A percentile compares a stretch with the other conserved stretches of the same genome.
Conservation (phyloP, 2,888 invertebrate genomes). For the Keiferia lycopersicella region DNA sequence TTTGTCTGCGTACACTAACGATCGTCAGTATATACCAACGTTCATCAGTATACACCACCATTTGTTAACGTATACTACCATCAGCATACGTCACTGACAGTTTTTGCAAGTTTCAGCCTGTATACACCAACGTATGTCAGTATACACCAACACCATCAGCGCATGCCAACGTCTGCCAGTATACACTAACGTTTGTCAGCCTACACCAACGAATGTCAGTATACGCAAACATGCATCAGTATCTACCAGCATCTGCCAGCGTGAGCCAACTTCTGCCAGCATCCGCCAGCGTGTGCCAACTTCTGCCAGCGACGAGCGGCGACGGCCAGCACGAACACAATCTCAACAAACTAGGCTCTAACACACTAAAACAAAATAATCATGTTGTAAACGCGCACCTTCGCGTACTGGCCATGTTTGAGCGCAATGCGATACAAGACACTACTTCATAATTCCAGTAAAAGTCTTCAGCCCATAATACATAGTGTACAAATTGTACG, state of each 20-base stretch:
- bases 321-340: constrained; percentile 23
- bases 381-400: constrained; percentile 76
- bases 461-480: constrained; percentile 2
- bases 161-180: background rate
- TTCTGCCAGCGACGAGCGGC: constrained; percentile 6
- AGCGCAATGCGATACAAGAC: constrained; percentile 37
- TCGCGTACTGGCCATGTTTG: constrained; percentile 62
- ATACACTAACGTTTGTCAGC: background rate
- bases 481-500: background rate
- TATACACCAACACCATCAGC: background rate
- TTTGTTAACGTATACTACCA: too few relatives aligned
- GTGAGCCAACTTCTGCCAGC: background rate
- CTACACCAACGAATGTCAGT: background rate
- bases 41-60: too few relatives aligned
- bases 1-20: too few relatives aligned
- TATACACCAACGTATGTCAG: background rate
- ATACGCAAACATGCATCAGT: background rate
- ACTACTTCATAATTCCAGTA: background rate
- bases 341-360: constrained; percentile 62
- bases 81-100: too few relatives aligned
- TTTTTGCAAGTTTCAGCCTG: too few relatives aligned
- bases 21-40: too few relatives aligned
- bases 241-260: background rate
- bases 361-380: constrained; percentile 66
- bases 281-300: background rate